phyloP scores from a whole-genome alignment of 2,113 vertebrate genomes.

The Shinisaurus crocodilurus region DNA sequence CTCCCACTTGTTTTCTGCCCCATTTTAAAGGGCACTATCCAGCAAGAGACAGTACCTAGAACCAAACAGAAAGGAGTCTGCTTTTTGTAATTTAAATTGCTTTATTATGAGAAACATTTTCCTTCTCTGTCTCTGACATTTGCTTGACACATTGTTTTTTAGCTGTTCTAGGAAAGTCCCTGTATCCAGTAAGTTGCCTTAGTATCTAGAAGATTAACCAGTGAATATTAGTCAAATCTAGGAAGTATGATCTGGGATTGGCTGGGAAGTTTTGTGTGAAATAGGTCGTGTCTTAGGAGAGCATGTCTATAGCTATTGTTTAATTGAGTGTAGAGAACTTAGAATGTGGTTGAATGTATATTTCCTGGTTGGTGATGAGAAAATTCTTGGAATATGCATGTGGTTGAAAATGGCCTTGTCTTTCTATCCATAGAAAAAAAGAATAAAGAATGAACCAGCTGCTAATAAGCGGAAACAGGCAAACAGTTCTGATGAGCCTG shows the following conservation, averaged over 20 bases:
- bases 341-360: neutral
- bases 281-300: neutral
- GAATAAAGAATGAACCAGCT: slow-evolving; percentile 47
- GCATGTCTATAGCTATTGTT: neutral
- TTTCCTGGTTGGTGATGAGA: neutral
- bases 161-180: neutral
- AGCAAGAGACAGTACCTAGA: fast-evolving
- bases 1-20: neutral
- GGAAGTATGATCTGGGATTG: neutral
- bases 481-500: slow-evolving; percentile 73
- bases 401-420: neutral
- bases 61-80: neutral
- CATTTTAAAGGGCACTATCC: neutral
- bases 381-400: neutral
- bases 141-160: neutral
- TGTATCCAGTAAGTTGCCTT: neutral
- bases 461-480: slow-evolving; percentile 69
- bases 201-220: neutral
- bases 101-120: slow-evolving; percentile 10
- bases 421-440: slow-evolving; percentile 65
- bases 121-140: neutral
- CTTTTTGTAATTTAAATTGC: neutral
- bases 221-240: neutral
- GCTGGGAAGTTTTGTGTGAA: neutral
- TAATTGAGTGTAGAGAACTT: neutral